Evolutionary conservation across 2,888 invertebrate species (phyloP), one percentile per base, ranked within the genome.

Genomic region (Azorinus chamasolen): DNA sequence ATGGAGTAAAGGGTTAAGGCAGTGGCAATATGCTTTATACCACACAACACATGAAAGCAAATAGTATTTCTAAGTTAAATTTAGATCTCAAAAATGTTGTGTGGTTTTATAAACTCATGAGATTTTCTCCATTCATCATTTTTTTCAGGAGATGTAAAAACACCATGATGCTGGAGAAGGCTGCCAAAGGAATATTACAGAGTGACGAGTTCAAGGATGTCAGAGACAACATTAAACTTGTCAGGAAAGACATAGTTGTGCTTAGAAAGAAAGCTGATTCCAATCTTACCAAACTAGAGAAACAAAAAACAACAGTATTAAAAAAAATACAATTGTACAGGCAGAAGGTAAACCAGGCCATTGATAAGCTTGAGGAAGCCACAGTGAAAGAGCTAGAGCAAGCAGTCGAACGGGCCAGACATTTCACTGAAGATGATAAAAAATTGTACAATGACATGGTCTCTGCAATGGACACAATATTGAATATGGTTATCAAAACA

Each of bases 301-400:
- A 74, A 62, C 61, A 66, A n/a, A 73, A 79, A 37, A 22, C 45
- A 18, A 53, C 32, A 6, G 20, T 70, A 1, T 37, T 58, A 1
- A 53, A 54, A 16, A 53, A 50, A 22, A 66, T 79, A 41, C 73
- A 62, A 45, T 65, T 61, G 18, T 63, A 37, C 20, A 39, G 73
- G 39, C 65, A 65, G 51, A 54, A 39, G 18, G 54, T 79, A 14
- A 58, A 70, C 8, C 59, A 64, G 18, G 37, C 62, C 16, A 41
- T 79, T 39, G 70, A 74, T 37, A 20, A 69, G 18, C 45, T 79
- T 53, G 73, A 79, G 48, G 59, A 59, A 22, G 65, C 48, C 22
- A 74, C 79, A 14, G 32, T 65, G 16, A 24, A 48, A 10, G 73
- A 79, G 27, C 55, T 79, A 46, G 70, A 73, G 48, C 55, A 45